Evolutionary conservation across 2,888 invertebrate species (phyloP).

Genomic region (Laothoe populi): DNA sequence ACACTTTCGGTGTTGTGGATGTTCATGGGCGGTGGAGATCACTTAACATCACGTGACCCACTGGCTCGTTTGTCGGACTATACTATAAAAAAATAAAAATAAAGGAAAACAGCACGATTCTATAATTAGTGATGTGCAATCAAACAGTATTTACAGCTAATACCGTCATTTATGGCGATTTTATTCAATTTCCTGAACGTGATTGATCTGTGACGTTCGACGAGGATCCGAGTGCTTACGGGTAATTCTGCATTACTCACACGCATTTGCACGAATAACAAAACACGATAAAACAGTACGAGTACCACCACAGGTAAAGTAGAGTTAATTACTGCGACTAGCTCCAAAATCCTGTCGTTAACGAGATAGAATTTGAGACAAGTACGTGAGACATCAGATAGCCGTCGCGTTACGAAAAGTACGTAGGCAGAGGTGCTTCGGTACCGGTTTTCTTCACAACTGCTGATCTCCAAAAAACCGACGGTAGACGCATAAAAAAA

Average conservation of each 20-base stretch:
- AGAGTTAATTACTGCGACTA: slow-evolving; percentile 24
- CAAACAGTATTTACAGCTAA: slow-evolving; percentile 6
- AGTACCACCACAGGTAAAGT: background rate
- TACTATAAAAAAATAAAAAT: background rate
- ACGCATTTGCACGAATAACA: background rate
- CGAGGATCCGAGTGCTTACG: background rate
- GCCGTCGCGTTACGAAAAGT: slow-evolving; percentile 37
- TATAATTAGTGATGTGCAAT: slow-evolving; percentile 20
- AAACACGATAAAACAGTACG: background rate
- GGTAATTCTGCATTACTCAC: slow-evolving; percentile 24
- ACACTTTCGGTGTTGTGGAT: no score
- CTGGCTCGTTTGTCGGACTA: no score
- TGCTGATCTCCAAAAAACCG: slow-evolving; percentile 40
- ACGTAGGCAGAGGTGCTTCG: slow-evolving; percentile 39
- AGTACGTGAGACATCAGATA: slow-evolving; percentile 32
- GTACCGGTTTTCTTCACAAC: slow-evolving; percentile 44
- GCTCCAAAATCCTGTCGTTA: slow-evolving; percentile 24
- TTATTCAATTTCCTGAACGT: slow-evolving; percentile 25
- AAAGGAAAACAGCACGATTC: slow-evolving; percentile 14
- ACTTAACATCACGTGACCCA: no score
- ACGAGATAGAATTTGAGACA: slow-evolving; percentile 30
- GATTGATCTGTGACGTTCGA: slow-evolving; percentile 21
- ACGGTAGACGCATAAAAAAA: slow-evolving; percentile 49
- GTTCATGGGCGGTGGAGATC: no score
- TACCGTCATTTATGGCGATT: slow-evolving; percentile 15